phyloP scores from a whole-genome alignment of 2,888 invertebrate species.

The Lobophora halterata region DNA sequence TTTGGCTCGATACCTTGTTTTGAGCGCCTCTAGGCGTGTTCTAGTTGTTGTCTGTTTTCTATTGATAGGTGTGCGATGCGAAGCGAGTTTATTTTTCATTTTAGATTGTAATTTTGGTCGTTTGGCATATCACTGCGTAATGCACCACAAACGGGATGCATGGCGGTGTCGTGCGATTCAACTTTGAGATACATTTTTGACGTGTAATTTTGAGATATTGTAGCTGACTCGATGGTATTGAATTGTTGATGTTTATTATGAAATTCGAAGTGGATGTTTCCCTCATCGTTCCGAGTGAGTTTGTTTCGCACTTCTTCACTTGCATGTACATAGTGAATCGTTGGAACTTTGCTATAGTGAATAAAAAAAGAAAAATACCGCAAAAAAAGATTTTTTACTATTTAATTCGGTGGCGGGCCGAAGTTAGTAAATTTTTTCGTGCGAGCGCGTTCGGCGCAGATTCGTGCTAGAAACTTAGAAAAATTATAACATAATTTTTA shows the following conservation, averaged over 20 bases:
- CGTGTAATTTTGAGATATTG: slow-evolving; percentile 31
- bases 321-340: slow-evolving; percentile 64
- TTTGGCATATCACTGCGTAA: slow-evolving; percentile 68
- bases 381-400: slow-evolving; percentile 62
- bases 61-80: slow-evolving; percentile 33
- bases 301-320: slow-evolving; percentile 57
- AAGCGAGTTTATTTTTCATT: slow-evolving; percentile 31
- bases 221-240: slow-evolving; percentile 32
- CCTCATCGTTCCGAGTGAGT: slow-evolving; percentile 54
- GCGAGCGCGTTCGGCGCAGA: slow-evolving; percentile 27
- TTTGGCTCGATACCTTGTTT: slow-evolving; percentile 45
- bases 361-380: slow-evolving; percentile 53
- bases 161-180: slow-evolving; percentile 27
- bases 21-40: slow-evolving; percentile 41
- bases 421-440: slow-evolving; percentile 28
- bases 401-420: slow-evolving; percentile 38
- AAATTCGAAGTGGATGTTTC: slow-evolving; percentile 31
- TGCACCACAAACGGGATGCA: slow-evolving; percentile 55
- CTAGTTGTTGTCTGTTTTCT: slow-evolving; percentile 60
- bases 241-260: slow-evolving; percentile 33
- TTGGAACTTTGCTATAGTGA: slow-evolving; percentile 45
- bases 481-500: slow-evolving; percentile 55
- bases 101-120: slow-evolving; percentile 42
- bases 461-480: slow-evolving; percentile 32
- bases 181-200: slow-evolving; percentile 25